Conservation (phyloP, 2,888 invertebrate genomes). For the Scelioninae gen. 1 region DNA sequence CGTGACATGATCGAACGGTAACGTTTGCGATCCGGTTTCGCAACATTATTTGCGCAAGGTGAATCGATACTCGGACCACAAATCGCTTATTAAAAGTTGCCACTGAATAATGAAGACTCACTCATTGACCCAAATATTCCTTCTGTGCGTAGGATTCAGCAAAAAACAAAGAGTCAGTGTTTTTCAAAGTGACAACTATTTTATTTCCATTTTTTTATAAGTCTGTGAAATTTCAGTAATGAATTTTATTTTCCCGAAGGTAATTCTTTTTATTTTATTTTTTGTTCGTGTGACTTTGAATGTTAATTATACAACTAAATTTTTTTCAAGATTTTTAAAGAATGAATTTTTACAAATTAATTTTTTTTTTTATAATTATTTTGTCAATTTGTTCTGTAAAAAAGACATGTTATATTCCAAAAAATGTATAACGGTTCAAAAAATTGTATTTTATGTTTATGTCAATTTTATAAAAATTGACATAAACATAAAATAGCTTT, state of each 20-base stretch:
- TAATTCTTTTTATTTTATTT: no score
- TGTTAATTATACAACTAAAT: no score
- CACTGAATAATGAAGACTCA: constrained; percentile 70
- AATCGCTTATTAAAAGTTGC: constrained; percentile 51
- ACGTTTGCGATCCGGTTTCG: constrained; percentile 66
- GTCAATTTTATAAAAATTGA: no score
- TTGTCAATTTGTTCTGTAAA: no score
- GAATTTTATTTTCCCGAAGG: constrained; percentile 41
- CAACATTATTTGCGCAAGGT: constrained; percentile 56
- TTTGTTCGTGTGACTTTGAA: no score
- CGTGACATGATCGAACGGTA: constrained; percentile 53
- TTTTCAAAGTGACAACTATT: background rate
- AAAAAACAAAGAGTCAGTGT: constrained; percentile 56
- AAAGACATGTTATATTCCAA: no score
- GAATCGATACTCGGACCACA: constrained; percentile 55
- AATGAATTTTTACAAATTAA: no score
- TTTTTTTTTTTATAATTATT: no score
- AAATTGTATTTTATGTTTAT: no score
- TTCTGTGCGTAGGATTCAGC: constrained; percentile 67
- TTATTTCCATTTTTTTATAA: no score
- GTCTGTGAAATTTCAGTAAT: constrained; percentile 4
- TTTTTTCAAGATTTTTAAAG: no score
- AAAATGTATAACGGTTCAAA: no score
- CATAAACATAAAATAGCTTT: background rate
- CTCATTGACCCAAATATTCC: constrained; percentile 66